Conservation (phyloP, 2,797 vertebrate species). For the Neomorphus geoffroyi region DNA sequence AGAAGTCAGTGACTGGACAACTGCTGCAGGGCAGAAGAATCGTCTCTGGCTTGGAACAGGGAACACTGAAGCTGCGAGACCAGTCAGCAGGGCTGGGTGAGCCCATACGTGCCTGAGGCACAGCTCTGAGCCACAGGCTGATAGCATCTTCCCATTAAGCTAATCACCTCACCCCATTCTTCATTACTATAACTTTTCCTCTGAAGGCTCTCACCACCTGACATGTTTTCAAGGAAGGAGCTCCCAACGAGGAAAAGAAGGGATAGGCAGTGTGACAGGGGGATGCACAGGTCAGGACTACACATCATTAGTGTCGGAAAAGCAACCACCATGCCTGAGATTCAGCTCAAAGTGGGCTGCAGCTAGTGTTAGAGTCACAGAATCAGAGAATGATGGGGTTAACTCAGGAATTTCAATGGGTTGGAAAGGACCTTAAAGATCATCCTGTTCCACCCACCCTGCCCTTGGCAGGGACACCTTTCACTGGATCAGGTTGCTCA, state of each 20-base stretch:
- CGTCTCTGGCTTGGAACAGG: neutral
- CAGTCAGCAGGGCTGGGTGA: rapidly evolving
- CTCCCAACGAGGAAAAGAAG: neutral
- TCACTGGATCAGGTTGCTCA: too few species aligned
- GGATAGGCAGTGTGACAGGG: neutral
- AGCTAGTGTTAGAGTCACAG: too few species aligned
- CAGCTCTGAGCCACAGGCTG: neutral
- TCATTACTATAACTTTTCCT: neutral
- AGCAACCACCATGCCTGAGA: rapidly evolving
- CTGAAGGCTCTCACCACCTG: neutral
- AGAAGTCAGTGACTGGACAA: neutral
- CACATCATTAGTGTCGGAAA: neutral
- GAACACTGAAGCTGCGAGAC: neutral
- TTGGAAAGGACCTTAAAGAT: too few species aligned
- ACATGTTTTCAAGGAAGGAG: neutral
- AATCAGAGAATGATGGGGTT: too few species aligned
- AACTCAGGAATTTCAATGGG: too few species aligned
- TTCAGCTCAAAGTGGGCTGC: neutral
- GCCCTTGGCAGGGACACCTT: too few species aligned
- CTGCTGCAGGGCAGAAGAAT: neutral
- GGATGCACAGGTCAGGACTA: neutral
- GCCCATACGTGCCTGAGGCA: rapidly evolving
- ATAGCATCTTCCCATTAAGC: neutral
- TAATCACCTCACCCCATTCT: neutral
- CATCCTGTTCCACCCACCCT: too few species aligned